Evolutionary conservation across 2,888 invertebrate species (phyloP).

Genomic region (Caenorhabditis virilis): DNA sequence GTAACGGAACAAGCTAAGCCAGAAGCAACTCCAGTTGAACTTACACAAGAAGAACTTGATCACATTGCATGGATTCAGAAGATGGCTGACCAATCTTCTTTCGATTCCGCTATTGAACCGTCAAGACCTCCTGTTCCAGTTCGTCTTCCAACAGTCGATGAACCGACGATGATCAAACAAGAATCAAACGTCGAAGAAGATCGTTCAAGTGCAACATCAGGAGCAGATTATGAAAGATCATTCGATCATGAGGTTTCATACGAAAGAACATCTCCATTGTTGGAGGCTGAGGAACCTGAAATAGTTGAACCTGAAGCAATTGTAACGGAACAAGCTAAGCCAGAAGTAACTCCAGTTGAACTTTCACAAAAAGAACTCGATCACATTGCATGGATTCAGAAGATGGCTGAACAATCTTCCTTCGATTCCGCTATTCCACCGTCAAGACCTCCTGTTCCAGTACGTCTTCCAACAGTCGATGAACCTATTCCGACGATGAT

Average conservation of each 20-base stretch:
- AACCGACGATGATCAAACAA: background rate
- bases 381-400: background rate
- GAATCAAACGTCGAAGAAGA: background rate
- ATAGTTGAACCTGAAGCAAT: too few species aligned
- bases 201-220: background rate
- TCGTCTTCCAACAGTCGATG: conserved; percentile 15
- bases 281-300: background rate
- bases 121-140: background rate
- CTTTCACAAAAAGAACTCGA: conserved; percentile 30
- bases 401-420: background rate
- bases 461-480: background rate
- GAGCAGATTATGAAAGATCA: background rate
- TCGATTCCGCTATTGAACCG: background rate
- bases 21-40: conserved; percentile 6
- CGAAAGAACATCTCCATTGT: background rate
- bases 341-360: conserved; percentile 5
- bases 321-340: background rate
- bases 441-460: background rate
- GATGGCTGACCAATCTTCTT: conserved; percentile 3
- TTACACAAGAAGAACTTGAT: conserved; percentile 32
- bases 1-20: background rate
- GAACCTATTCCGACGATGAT: background rate
- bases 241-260: background rate
- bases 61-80: conserved; percentile 1
- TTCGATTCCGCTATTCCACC: background rate